phyloP scores from a whole-genome alignment of 2,797 vertebrate genomes.

The Notolepis coatsorum region DNA sequence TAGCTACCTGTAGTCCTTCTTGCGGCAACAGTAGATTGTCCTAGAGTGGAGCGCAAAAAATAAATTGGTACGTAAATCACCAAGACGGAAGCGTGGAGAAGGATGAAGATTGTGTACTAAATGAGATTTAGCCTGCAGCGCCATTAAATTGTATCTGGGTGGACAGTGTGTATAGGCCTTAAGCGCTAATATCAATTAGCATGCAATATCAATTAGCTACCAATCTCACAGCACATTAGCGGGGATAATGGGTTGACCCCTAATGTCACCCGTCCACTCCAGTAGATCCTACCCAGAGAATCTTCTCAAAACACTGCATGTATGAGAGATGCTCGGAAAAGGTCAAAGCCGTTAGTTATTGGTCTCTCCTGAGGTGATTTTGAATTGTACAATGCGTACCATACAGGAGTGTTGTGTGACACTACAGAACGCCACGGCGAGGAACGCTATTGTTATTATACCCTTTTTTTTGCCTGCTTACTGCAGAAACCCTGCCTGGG shows the following conservation, averaged over 20 bases:
- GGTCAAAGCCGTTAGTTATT: slow-evolving; percentile 50
- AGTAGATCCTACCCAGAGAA: slow-evolving; percentile 53
- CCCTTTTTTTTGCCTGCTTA: slow-evolving; percentile 49
- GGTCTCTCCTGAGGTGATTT: slow-evolving; percentile 44
- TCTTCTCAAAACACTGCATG: slow-evolving; percentile 45
- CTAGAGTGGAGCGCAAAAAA: slow-evolving; percentile 15
- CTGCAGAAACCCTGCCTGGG: slow-evolving; percentile 51
- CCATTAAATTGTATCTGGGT: slow-evolving; percentile 53
- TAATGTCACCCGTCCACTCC: slow-evolving; percentile 54
- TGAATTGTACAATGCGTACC: slow-evolving; percentile 43
- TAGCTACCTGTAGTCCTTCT: neutral
- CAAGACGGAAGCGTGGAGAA: slow-evolving; percentile 51
- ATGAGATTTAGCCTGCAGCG: slow-evolving; percentile 55
- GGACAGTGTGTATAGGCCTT: slow-evolving; percentile 52
- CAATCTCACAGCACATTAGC: slow-evolving; percentile 85
- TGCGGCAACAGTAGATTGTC: neutral
- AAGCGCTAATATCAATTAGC: slow-evolving; percentile 78
- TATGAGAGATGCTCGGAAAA: slow-evolving; percentile 36
- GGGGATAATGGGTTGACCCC: slow-evolving; percentile 79
- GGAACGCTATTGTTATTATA: slow-evolving; percentile 45
- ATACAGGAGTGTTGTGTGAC: neutral
- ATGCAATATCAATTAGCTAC: slow-evolving; percentile 82
- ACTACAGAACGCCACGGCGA: slow-evolving; percentile 33
- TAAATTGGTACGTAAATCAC: slow-evolving; percentile 57
- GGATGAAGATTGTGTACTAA: slow-evolving; percentile 53